Conservation (phyloP, 2,113 vertebrate species). For the Hystrix brachyura region DNA sequence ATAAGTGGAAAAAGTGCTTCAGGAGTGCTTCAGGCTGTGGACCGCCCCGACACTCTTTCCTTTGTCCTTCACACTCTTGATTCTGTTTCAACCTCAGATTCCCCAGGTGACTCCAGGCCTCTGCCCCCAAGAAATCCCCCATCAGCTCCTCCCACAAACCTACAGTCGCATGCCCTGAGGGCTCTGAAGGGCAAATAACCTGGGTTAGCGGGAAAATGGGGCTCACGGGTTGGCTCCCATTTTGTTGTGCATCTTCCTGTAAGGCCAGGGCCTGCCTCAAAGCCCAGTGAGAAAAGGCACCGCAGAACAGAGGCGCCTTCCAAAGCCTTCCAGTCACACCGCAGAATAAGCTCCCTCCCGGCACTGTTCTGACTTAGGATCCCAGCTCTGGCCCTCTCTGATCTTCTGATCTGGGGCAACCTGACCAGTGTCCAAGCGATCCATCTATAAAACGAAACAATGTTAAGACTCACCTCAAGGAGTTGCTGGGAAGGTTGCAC, state of each 20-base stretch:
- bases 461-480: neutral
- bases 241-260: neutral
- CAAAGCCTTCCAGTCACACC: neutral
- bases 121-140: neutral
- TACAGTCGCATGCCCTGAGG: neutral
- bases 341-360: neutral
- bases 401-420: neutral
- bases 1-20: neutral
- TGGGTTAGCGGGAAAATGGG: neutral
- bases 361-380: neutral
- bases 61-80: neutral
- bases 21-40: neutral
- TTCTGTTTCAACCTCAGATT: neutral
- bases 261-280: neutral
- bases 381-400: neutral
- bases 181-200: neutral
- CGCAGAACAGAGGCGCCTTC: neutral
- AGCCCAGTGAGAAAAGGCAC: neutral
- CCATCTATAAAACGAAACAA: neutral
- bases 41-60: neutral
- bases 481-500: neutral
- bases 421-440: neutral
- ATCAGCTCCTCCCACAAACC: neutral
- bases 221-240: neutral
- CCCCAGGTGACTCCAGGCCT: neutral